These are phyloP conservation scores for Aldrovandia affinis DNA, from an alignment of 2,797 vertebrate species.

Conservation along the genomic window DNA sequence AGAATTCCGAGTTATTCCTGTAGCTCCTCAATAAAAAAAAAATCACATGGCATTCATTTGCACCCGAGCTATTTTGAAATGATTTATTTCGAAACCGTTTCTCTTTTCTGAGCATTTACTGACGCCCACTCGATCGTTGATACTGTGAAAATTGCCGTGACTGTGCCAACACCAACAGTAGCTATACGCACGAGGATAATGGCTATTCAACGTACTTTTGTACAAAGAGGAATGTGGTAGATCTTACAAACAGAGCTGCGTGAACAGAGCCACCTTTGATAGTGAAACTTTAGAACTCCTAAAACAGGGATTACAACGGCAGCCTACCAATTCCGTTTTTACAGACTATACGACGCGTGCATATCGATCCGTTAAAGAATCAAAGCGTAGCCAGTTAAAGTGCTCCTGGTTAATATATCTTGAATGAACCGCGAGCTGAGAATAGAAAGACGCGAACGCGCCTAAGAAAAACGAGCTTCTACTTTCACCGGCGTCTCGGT, in stretches of 20 bases:
- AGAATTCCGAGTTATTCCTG: neutral
- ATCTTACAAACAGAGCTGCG: neutral
- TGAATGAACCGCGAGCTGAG: constrained; percentile 26
- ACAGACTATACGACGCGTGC: neutral
- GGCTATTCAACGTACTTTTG: neutral
- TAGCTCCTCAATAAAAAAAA: neutral
- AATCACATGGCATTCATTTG: constrained; percentile 5
- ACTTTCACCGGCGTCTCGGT: constrained; percentile 18
- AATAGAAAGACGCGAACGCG: constrained; percentile 25
- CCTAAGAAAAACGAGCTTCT: constrained; percentile 6
- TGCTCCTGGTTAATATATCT: neutral
- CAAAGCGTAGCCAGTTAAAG: neutral
- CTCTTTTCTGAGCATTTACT: neutral
- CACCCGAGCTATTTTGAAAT: neutral
- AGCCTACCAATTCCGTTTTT: neutral
- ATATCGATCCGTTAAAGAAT: neutral
- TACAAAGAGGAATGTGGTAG: neutral
- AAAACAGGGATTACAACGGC: neutral
- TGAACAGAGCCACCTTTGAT: neutral
- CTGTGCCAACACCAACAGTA: neutral
- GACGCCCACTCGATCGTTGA: neutral
- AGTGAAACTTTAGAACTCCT: neutral
- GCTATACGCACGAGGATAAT: neutral
- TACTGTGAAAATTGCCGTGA: neutral
- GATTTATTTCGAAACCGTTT: neutral